These are phyloP conservation scores for Drosophila colorata DNA, from an alignment of 2,888 invertebrate species.

Conservation along the genomic window DNA sequence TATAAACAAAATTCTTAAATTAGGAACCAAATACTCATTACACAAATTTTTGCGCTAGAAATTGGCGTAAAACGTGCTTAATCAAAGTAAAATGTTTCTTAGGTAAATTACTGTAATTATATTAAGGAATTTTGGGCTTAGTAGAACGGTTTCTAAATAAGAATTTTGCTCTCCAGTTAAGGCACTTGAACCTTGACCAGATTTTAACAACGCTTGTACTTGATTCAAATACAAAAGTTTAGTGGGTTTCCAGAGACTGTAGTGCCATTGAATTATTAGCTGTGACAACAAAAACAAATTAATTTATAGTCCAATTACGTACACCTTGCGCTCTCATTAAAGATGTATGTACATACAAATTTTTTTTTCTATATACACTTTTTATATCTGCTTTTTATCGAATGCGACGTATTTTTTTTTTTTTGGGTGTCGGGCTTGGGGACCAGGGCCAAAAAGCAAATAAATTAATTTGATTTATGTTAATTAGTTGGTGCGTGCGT, in stretches of 20 bases:
- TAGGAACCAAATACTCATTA: no score
- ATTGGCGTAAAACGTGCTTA: no score
- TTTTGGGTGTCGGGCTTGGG: constrained; percentile 23
- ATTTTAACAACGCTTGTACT: no score
- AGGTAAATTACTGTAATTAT: no score
- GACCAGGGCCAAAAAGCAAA: constrained; percentile 38
- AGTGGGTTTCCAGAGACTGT: neutral
- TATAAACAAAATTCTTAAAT: no score
- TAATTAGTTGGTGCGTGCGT: constrained; percentile 48
- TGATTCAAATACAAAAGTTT: neutral
- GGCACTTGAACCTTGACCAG: neutral
- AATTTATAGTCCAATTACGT: neutral
- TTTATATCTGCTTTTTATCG: constrained; percentile 3
- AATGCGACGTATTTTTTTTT: constrained; percentile 23
- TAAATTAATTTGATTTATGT: constrained; percentile 66
- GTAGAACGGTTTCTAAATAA: no score
- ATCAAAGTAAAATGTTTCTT: no score
- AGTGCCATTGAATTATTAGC: neutral
- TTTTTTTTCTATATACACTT: neutral
- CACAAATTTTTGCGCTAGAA: no score
- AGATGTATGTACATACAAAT: neutral
- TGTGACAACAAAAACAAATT: constrained; percentile 1
- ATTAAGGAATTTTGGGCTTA: no score
- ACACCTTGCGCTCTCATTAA: neutral
- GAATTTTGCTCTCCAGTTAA: neutral